Conservation (phyloP, 2,113 vertebrate genomes). For the Ciconia boyciana region DNA sequence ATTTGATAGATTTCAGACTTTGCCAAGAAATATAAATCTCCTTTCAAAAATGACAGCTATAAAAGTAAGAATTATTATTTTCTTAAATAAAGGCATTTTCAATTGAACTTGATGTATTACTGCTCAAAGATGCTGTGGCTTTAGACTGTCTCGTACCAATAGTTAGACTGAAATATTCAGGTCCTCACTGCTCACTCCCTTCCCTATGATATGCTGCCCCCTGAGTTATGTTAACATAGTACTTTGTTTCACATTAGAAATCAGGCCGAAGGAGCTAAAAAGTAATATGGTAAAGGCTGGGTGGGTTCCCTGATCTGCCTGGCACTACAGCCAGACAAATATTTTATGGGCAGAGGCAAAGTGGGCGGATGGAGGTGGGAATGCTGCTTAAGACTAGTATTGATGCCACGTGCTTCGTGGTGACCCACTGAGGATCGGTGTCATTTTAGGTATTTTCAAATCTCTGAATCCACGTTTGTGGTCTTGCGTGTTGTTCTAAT, state of each 20-base stretch:
- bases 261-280: background rate
- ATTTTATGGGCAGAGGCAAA: background rate
- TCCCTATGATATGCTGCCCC: background rate
- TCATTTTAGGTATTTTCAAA: background rate
- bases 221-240: background rate
- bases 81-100: background rate
- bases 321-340: background rate
- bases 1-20: background rate
- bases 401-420: background rate
- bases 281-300: background rate
- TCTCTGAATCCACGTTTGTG: background rate
- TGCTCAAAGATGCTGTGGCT: background rate
- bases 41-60: background rate
- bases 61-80: constrained; percentile 20
- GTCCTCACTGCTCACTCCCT: background rate
- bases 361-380: background rate
- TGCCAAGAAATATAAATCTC: background rate
- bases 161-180: background rate
- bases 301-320: background rate
- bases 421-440: background rate
- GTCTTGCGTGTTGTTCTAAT: background rate
- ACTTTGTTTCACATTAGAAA: background rate
- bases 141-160: background rate
- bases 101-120: background rate
- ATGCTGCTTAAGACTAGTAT: background rate